These are phyloP conservation scores for Chloroclysta siterata DNA, from an alignment of 2,888 invertebrate genomes.

Conservation along the genomic window DNA sequence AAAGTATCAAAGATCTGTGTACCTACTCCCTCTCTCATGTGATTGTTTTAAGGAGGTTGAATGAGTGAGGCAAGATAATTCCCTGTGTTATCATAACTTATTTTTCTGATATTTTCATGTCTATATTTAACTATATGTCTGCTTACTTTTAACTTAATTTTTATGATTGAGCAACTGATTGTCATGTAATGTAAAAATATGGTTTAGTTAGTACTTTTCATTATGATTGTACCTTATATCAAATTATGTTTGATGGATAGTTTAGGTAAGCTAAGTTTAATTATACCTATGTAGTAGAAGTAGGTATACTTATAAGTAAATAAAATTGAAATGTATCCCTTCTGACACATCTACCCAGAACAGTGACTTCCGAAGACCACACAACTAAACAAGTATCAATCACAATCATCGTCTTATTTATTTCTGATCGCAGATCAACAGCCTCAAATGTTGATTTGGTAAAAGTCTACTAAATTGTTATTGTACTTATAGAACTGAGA, in stretches of 20 bases:
- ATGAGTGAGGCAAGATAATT: conserved; percentile 44
- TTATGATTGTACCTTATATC: conserved; percentile 73
- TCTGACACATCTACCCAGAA: conserved; percentile 38
- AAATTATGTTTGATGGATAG: conserved; percentile 67
- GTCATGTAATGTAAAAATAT: conserved; percentile 67
- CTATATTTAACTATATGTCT: conserved; percentile 54
- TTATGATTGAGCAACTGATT: conserved; percentile 56
- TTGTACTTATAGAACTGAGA: conserved; percentile 83
- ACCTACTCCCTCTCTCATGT: conserved; percentile 39
- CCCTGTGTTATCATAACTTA: conserved; percentile 51
- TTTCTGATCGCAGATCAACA: conserved; percentile 80
- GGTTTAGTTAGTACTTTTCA: conserved; percentile 68
- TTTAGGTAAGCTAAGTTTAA: conserved; percentile 64
- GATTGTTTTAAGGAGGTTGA: conserved; percentile 40
- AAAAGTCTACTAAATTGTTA: conserved; percentile 81
- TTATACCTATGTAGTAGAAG: conserved; percentile 54
- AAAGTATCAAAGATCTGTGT: conserved; percentile 60
- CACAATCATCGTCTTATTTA: conserved; percentile 63
- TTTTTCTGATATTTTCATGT: conserved; percentile 51
- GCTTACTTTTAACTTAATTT: conserved; percentile 60
- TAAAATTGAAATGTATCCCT: conserved; percentile 50
- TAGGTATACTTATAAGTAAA: conserved; percentile 61
- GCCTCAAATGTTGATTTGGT: conserved; percentile 78
- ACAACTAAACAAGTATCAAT: conserved; percentile 25
- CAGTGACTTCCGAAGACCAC: conserved; percentile 29